Evolutionary conservation across 1,140 invertebrate species (phyloP).

Genomic region (Anastrepha obliqua): DNA sequence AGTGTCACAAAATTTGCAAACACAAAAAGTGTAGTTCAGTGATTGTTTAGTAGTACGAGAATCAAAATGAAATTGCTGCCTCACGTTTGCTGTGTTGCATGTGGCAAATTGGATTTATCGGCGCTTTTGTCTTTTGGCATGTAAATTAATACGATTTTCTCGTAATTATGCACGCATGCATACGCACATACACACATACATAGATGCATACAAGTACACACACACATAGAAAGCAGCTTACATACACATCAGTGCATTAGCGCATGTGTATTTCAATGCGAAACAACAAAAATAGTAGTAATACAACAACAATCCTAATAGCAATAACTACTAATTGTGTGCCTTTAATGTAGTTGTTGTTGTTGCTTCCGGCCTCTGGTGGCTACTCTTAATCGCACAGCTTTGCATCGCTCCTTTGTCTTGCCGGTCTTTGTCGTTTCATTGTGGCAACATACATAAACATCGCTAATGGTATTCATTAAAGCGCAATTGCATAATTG

Average conservation of each 20-base stretch:
- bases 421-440: not conserved
- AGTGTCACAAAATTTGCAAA: too few species aligned
- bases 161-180: not conserved
- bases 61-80: too few species aligned
- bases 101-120: too few species aligned
- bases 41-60: too few species aligned
- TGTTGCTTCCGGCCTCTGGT: not conserved
- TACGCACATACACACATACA: not conserved
- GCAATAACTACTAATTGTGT: constrained; percentile 9
- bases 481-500: constrained; percentile 17
- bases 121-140: not conserved
- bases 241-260: too few species aligned
- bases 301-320: not conserved
- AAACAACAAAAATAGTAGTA: too few species aligned
- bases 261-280: too few species aligned
- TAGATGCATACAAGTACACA: not conserved
- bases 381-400: not conserved
- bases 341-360: not conserved
- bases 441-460: not conserved
- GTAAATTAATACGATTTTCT: not conserved
- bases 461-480: not conserved
- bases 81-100: not conserved
- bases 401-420: too few species aligned
- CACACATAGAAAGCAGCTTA: not conserved
- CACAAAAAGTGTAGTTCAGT: too few species aligned